Percentiles rank a stretch among this genome's conserved stretches.
Evolutionary conservation across 2,797 vertebrate species (phyloP).

Genomic region (Peromyscus melanophrys): DNA sequence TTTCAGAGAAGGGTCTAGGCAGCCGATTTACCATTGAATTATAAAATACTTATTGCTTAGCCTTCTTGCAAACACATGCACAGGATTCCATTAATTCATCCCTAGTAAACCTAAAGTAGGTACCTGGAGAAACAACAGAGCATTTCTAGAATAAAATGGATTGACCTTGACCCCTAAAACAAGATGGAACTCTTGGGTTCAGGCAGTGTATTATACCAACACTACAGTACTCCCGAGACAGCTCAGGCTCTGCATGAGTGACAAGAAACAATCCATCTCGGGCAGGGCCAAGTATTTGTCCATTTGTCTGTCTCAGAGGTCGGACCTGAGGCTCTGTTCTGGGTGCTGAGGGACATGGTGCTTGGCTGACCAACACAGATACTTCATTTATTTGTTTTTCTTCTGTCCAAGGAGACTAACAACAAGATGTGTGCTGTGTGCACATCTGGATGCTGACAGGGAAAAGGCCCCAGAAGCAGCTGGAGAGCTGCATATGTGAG

Average conservation of each 20-base stretch:
- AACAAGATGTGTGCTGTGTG: fast-evolving
- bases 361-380: background rate
- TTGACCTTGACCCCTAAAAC: fast-evolving
- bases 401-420: background rate
- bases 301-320: background rate
- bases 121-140: too few species aligned
- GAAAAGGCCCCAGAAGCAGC: background rate
- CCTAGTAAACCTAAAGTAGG: background rate
- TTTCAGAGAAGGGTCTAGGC: background rate
- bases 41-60: background rate
- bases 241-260: background rate
- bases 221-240: fast-evolving
- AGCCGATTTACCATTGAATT: background rate
- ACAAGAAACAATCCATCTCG: background rate
- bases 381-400: fast-evolving
- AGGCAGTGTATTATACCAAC: fast-evolving
- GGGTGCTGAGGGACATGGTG: background rate
- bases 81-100: background rate
- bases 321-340: fast-evolving
- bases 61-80: background rate
- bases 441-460: background rate
- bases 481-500: background rate
- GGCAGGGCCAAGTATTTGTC: fast-evolving
- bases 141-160: background rate
- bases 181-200: background rate